These are phyloP conservation scores for Tricholaema leucomelas DNA, from an alignment of 2,113 vertebrate species.

Conservation along the genomic window DNA sequence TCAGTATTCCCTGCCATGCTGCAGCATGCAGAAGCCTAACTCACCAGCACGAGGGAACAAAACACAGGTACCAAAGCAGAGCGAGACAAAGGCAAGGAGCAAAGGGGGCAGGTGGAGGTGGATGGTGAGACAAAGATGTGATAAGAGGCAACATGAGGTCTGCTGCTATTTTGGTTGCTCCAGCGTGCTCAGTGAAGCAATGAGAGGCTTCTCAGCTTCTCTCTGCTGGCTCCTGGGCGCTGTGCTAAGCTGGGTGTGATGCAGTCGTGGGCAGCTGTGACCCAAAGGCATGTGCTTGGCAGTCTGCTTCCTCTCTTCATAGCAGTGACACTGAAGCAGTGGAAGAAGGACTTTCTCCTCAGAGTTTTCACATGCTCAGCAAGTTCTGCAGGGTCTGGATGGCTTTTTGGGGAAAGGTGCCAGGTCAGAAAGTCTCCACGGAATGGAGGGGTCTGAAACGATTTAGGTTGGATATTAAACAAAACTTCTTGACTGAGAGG, in stretches of 20 bases:
- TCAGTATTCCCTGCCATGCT: background rate
- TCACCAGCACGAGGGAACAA: background rate
- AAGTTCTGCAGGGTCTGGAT: constrained; percentile 67
- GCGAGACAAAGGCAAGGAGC: background rate
- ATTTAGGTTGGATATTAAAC: no score
- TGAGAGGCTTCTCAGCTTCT: background rate
- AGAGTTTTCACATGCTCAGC: constrained; percentile 74
- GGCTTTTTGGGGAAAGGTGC: constrained; percentile 72
- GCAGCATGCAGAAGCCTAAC: background rate
- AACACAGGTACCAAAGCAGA: background rate
- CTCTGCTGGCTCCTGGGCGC: background rate
- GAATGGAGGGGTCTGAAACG: background rate
- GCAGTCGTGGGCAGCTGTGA: background rate
- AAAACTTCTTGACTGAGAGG: no score
- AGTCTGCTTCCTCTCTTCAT: background rate
- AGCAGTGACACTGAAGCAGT: background rate
- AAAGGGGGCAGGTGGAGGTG: background rate
- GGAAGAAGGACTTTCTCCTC: constrained; percentile 52
- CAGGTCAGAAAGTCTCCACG: constrained; percentile 62
- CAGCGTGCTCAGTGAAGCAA: background rate
- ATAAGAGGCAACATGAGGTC: background rate
- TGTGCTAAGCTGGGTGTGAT: background rate
- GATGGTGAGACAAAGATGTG: background rate
- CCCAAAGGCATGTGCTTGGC: background rate
- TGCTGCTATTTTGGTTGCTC: background rate